phyloP scores from a whole-genome alignment of 2,797 vertebrate species.

The Liasis olivaceus region DNA sequence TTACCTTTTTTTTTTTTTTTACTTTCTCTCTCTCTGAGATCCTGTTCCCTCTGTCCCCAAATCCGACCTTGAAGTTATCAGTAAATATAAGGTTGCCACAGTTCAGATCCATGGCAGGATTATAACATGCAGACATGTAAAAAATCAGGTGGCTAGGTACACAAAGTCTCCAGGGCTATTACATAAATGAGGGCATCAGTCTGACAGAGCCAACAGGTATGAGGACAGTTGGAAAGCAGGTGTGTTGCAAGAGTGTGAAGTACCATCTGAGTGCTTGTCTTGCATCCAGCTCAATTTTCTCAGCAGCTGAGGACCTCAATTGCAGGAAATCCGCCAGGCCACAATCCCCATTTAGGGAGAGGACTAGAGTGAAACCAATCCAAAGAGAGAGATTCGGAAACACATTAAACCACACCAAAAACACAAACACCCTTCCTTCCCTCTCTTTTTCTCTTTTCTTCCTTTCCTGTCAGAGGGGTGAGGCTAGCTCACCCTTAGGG shows the following conservation, averaged over 20 bases:
- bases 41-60: not conserved
- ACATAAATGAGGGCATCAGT: not conserved
- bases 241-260: not conserved
- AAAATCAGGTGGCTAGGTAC: not conserved
- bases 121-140: not conserved
- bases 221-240: not conserved
- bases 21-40: not conserved
- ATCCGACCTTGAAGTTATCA: not conserved
- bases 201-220: not conserved
- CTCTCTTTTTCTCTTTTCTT: constrained; percentile 47
- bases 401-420: constrained; percentile 58
- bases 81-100: not conserved
- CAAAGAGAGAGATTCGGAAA: constrained; percentile 57
- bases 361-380: constrained; percentile 49
- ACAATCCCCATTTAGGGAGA: constrained; percentile 18
- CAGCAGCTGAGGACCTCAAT: not conserved
- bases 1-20: not conserved
- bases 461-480: constrained; percentile 65
- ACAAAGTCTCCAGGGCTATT: not conserved
- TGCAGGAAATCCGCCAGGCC: not conserved
- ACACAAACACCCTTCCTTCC: constrained; percentile 55
- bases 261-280: not conserved
- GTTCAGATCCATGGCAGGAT: not conserved
- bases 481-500: constrained; percentile 67
- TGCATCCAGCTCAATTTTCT: not conserved